phyloP scores from a whole-genome alignment of 1,140 invertebrate genomes.

The Anthonomus grandis region DNA sequence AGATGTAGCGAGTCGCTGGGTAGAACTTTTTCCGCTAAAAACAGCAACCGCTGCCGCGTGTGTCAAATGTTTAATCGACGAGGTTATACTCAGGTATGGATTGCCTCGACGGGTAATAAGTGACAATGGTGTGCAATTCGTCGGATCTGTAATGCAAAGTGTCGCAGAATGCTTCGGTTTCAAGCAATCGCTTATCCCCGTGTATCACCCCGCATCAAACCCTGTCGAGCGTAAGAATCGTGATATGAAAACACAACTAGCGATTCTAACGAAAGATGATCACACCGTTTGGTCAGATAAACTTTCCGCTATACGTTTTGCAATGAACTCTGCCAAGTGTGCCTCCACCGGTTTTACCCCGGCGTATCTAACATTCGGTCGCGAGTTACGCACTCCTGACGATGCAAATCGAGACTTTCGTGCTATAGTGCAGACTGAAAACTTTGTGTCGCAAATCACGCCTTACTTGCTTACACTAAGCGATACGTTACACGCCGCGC shows the following conservation, averaged over 20 bases:
- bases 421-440: conserved; percentile 32
- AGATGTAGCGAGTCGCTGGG: conserved; percentile 30
- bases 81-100: conserved; percentile 31
- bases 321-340: conserved; percentile 47
- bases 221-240: conserved; percentile 47
- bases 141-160: conserved; percentile 43
- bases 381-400: conserved; percentile 35
- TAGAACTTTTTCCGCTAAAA: conserved; percentile 31
- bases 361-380: conserved; percentile 44
- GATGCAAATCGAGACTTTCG: conserved; percentile 37
- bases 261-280: conserved; percentile 36
- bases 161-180: conserved; percentile 37
- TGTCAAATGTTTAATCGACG: conserved; percentile 24
- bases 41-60: conserved; percentile 31
- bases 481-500: conserved; percentile 23
- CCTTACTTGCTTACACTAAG: conserved; percentile 28
- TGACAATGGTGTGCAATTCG: conserved; percentile 35
- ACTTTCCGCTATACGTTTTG: conserved; percentile 45
- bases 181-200: conserved; percentile 40
- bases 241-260: conserved; percentile 46
- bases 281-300: conserved; percentile 45
- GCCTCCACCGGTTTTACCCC: conserved; percentile 47
- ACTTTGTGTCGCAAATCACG: conserved; percentile 38
- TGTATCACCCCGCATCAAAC: conserved; percentile 47
- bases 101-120: conserved; percentile 26